These are phyloP conservation scores for Crossocerus cetratus DNA, from an alignment of 2,888 invertebrate species.

Conservation along the genomic window DNA sequence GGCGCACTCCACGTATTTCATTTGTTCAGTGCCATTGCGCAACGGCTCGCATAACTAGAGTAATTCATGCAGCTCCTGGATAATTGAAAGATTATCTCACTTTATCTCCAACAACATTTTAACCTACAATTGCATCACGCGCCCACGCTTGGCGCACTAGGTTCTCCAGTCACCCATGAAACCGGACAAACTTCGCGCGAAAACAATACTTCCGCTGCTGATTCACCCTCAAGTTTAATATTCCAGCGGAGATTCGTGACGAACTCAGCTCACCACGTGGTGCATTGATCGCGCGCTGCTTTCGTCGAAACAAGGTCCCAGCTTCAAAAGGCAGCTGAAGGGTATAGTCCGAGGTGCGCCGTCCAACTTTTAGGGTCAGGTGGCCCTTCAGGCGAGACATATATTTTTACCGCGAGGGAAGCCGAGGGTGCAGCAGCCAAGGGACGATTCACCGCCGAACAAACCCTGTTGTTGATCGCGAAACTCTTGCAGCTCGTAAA, in stretches of 20 bases:
- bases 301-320: constrained; percentile 10
- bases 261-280: too few relatives aligned
- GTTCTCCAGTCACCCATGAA: too few relatives aligned
- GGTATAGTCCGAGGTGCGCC: constrained; percentile 16
- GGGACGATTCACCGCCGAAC: background rate
- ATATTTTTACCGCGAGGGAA: constrained; percentile 41
- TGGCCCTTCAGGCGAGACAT: constrained; percentile 45
- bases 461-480: background rate
- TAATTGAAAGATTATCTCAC: too few relatives aligned
- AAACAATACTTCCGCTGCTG: too few relatives aligned
- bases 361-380: constrained; percentile 68
- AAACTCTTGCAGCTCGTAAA: background rate
- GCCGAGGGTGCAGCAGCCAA: background rate
- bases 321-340: background rate
- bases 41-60: too few relatives aligned
- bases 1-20: background rate
- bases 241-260: background rate
- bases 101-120: too few relatives aligned
- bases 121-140: too few relatives aligned
- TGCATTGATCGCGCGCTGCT: too few relatives aligned
- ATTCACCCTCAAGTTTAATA: background rate
- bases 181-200: too few relatives aligned
- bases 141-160: too few relatives aligned
- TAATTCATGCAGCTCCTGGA: too few relatives aligned
- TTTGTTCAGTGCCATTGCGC: too few relatives aligned